Evolutionary conservation across 2,113 vertebrate genomes (phyloP).

Genomic region (Crypturellus undulatus): DNA sequence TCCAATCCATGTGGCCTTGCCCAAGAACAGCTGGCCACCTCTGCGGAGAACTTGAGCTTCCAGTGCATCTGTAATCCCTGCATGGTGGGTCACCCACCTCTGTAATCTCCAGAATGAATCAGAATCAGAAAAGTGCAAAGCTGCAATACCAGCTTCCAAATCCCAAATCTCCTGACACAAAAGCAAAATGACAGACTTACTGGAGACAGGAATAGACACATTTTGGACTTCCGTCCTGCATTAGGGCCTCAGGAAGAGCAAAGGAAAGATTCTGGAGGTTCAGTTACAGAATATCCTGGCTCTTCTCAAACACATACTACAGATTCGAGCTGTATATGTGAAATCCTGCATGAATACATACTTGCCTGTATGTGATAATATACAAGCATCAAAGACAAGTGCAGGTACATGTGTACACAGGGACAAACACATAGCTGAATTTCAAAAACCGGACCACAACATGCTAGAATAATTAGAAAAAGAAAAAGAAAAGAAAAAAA

Average conservation of each 20-base stretch:
- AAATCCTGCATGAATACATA: neutral
- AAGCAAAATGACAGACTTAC: neutral
- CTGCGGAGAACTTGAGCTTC: neutral
- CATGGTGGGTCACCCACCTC: neutral
- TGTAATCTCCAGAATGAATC: neutral
- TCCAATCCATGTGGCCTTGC: neutral
- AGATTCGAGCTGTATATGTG: neutral
- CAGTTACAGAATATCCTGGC: neutral
- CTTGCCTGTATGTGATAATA: neutral
- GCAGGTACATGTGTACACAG: neutral
- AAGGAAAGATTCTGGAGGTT: neutral
- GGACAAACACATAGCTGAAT: neutral
- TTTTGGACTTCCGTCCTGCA: neutral
- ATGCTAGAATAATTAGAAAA: neutral
- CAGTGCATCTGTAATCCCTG: neutral
- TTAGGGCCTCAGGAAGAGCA: neutral
- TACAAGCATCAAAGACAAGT: neutral
- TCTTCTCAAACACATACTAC: neutral
- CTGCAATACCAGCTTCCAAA: neutral
- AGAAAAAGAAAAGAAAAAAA: rapidly evolving
- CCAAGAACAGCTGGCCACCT: neutral
- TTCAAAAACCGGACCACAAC: neutral
- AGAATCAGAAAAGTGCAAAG: neutral
- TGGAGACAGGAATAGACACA: neutral
- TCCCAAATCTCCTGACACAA: neutral